Conservation (phyloP, 2,888 invertebrate genomes). For the Drosophila rellima region DNA sequence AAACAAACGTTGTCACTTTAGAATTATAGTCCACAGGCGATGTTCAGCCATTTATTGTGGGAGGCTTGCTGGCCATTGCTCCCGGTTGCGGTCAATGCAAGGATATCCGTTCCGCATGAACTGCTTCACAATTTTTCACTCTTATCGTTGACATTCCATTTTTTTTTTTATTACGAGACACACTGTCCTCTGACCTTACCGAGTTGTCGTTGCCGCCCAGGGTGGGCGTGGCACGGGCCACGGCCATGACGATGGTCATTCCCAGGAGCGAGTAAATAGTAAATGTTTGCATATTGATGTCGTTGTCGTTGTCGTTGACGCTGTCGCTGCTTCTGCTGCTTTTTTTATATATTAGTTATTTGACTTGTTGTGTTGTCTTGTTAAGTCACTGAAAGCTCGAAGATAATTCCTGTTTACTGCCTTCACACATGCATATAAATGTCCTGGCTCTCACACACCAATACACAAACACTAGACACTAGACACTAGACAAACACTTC, state of each 20-base stretch:
- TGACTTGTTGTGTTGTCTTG: constrained; percentile 28
- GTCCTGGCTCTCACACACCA: constrained; percentile 44
- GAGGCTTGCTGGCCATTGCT: constrained; percentile 22
- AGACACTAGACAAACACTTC: constrained; percentile 28
- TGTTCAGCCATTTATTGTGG: constrained; percentile 13
- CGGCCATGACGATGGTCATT: constrained; percentile 60
- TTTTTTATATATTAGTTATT: constrained; percentile 2
- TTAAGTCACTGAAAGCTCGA: constrained; percentile 34
- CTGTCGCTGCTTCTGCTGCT: constrained; percentile 14
- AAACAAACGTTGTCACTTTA: constrained; percentile 29
- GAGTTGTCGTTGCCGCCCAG: constrained; percentile 81
- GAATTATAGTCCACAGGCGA: constrained; percentile 5
- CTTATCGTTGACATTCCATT: constrained; percentile 31
- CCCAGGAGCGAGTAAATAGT: constrained; percentile 69
- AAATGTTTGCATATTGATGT: constrained; percentile 71
- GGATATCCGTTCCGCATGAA: constrained; percentile 29
- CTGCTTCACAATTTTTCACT: constrained; percentile 35
- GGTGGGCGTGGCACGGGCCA: constrained; percentile 77
- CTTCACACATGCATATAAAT: constrained; percentile 41
- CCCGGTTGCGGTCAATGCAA: constrained; percentile 17
- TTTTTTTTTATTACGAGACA: constrained; percentile 8
- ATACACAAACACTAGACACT: constrained; percentile 14
- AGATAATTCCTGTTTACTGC: constrained; percentile 8
- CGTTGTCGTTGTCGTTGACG: constrained; percentile 16
- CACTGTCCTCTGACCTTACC: constrained; percentile 70